Conservation (phyloP, 2,888 invertebrate genomes). For the Troglohyphantes excavatus region DNA sequence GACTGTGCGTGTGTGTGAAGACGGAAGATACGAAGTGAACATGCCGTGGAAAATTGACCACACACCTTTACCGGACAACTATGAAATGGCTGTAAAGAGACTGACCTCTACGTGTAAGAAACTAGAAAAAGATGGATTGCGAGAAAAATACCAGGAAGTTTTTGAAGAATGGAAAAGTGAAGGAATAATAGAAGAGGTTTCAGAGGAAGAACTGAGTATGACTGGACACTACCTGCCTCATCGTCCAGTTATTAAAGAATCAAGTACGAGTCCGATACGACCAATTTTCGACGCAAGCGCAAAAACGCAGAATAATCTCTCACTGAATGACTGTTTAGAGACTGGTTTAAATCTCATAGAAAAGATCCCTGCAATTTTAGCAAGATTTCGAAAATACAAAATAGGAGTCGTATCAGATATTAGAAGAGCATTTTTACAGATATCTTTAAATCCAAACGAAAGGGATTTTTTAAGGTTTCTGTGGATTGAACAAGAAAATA, state of each 20-base stretch:
- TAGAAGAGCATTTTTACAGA: background rate
- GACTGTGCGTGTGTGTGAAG: too few species aligned
- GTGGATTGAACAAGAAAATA: conserved; percentile 6
- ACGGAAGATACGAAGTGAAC: too few species aligned
- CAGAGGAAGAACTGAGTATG: background rate
- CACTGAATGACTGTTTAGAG: too few species aligned
- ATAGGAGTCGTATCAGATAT: background rate
- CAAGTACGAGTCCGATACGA: conserved; percentile 12
- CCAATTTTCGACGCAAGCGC: conserved; percentile 5
- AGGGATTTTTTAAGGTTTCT: conserved; percentile 27
- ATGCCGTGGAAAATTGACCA: too few species aligned
- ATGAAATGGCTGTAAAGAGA: too few species aligned
- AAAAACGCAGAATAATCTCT: background rate
- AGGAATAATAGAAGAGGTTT: background rate
- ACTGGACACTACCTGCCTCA: conserved; percentile 16
- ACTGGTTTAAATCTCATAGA: too few species aligned
- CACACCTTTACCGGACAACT: too few species aligned
- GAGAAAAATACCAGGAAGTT: background rate
- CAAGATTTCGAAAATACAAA: background rate
- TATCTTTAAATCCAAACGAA: conserved; percentile 1
- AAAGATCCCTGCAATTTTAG: background rate
- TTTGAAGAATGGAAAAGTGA: background rate
- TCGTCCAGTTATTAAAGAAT: conserved; percentile 12
- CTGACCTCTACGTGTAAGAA: too few species aligned
- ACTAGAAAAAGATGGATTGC: too few species aligned